Percentiles rank a stretch among this genome's conserved stretches.
These are phyloP conservation scores for Labeo calbasu DNA, from an alignment of 2,797 vertebrate genomes.

Conservation along the genomic window DNA sequence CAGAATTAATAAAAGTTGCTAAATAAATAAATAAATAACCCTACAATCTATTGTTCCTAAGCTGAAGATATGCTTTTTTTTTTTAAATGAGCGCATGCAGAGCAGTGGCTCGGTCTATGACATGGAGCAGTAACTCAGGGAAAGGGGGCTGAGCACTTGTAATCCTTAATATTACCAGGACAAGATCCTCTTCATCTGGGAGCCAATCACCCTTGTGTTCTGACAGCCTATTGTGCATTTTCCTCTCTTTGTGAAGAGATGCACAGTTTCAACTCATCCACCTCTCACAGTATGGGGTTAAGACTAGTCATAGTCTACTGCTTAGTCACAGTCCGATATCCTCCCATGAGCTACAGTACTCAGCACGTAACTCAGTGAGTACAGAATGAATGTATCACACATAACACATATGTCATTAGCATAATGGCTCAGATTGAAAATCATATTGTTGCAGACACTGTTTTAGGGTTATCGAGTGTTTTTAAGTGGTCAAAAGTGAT, in stretches of 20 bases:
- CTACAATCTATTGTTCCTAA: constrained; percentile 4
- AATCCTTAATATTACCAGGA: constrained; percentile 80
- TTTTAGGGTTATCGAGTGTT: neutral
- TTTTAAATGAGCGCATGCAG: constrained; percentile 35
- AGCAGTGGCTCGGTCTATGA: constrained; percentile 48
- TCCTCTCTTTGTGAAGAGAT: constrained; percentile 27
- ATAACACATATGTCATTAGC: neutral
- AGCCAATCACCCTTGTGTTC: constrained; percentile 76
- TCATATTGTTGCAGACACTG: neutral
- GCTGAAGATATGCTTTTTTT: constrained; percentile 20
- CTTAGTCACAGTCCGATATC: constrained; percentile 16
- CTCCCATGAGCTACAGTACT: constrained; percentile 3
- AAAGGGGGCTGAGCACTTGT: constrained; percentile 71
- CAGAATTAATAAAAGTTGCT: neutral
- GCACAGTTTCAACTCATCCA: constrained; percentile 39
- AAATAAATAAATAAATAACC: neutral
- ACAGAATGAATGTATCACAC: neutral
- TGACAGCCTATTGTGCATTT: constrained; percentile 48
- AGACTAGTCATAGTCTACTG: constrained; percentile 29
- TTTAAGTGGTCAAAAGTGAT: too few relatives aligned
- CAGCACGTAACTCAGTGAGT: neutral
- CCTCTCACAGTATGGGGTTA: constrained; percentile 23
- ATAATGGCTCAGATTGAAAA: neutral
- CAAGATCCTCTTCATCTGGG: constrained; percentile 78
- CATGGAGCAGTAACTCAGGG: constrained; percentile 56